phyloP scores from a whole-genome alignment of 1,140 invertebrate species.

The Battus philenor region DNA sequence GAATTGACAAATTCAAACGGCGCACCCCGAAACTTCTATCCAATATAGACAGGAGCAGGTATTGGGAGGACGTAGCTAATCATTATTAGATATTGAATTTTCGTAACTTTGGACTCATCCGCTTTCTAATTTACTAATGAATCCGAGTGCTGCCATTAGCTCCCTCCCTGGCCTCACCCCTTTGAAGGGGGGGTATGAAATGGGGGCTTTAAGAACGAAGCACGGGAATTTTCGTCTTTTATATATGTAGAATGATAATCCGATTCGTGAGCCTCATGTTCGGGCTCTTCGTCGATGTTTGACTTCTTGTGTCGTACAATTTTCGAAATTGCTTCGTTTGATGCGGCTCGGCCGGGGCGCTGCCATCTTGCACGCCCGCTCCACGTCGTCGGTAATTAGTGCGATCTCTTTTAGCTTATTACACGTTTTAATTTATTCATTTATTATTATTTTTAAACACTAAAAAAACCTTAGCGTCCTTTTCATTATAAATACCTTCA shows the following conservation, averaged over 20 bases:
- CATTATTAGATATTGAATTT: slow-evolving; percentile 77
- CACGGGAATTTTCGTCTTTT: slow-evolving; percentile 67
- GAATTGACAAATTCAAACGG: slow-evolving; percentile 66
- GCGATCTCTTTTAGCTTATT: no score
- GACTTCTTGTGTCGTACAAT: slow-evolving; percentile 42
- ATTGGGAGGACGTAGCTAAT: slow-evolving; percentile 61
- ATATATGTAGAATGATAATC: slow-evolving; percentile 71
- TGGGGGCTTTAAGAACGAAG: slow-evolving; percentile 57
- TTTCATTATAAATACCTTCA: no score
- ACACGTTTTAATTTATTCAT: no score
- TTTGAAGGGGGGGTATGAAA: slow-evolving; percentile 24
- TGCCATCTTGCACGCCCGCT: neutral
- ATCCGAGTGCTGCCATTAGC: slow-evolving; percentile 70
- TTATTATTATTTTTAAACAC: no score
- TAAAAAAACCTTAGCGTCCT: no score
- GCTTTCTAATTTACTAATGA: slow-evolving; percentile 77
- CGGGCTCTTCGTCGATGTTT: slow-evolving; percentile 51
- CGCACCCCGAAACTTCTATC: slow-evolving; percentile 37
- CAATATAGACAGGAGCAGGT: slow-evolving; percentile 54
- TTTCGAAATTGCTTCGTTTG: slow-evolving; percentile 42
- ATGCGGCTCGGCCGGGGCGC: slow-evolving; percentile 15
- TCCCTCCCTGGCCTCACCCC: slow-evolving; percentile 30
- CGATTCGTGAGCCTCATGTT: slow-evolving; percentile 70
- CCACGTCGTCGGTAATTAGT: neutral
- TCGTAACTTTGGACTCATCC: slow-evolving; percentile 76